Percentiles rank a stretch among this genome's conserved stretches.
These are phyloP conservation scores for Gryon sp. DNA, from an alignment of 1,140 invertebrate genomes.

Conservation along the genomic window DNA sequence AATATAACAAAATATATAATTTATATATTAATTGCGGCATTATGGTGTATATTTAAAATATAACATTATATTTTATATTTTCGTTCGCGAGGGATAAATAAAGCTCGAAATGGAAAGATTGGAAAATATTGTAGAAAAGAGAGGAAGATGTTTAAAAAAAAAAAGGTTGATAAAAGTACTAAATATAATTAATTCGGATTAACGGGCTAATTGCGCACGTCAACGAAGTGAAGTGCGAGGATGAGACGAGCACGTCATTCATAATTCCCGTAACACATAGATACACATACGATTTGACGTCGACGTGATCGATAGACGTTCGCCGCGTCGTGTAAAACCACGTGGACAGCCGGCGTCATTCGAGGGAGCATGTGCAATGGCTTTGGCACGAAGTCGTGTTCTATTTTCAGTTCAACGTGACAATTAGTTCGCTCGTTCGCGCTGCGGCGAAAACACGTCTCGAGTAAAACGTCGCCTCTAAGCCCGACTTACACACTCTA, in stretches of 20 bases:
- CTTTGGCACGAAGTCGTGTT: slow-evolving; percentile 59
- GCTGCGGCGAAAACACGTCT: slow-evolving; percentile 38
- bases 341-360: slow-evolving; percentile 61
- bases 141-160: too few species aligned
- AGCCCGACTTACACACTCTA: slow-evolving; percentile 22
- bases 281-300: slow-evolving; percentile 61
- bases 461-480: slow-evolving; percentile 41
- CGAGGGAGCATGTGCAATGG: slow-evolving; percentile 58
- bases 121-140: too few species aligned
- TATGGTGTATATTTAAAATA: too few species aligned
- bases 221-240: slow-evolving; percentile 37
- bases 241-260: slow-evolving; percentile 47
- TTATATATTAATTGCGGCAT: too few species aligned
- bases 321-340: slow-evolving; percentile 61
- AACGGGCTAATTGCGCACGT: slow-evolving; percentile 44
- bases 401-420: slow-evolving; percentile 68
- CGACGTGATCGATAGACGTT: slow-evolving; percentile 69
- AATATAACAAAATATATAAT: too few species aligned
- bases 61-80: too few species aligned
- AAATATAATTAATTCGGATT: slow-evolving; percentile 38
- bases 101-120: too few species aligned
- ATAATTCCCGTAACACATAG: slow-evolving; percentile 57
- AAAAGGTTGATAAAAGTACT: too few species aligned
- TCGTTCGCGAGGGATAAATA: too few species aligned
- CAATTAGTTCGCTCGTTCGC: slow-evolving; percentile 60